Evolutionary conservation across 2,888 invertebrate genomes (phyloP).

Genomic region (Rutpela maculata): DNA sequence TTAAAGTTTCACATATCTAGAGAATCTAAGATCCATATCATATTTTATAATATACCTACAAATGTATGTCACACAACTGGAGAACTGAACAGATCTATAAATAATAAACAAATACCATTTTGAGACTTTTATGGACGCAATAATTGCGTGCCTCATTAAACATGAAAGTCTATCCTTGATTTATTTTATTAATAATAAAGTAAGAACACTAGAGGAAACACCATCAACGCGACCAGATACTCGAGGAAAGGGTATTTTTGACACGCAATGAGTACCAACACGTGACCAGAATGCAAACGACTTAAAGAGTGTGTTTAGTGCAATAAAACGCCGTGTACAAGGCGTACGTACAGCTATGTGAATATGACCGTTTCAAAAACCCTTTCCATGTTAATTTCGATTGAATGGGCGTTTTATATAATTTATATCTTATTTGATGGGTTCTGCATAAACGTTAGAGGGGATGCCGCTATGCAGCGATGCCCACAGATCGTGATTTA

Average conservation of each 20-base stretch:
- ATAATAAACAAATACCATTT: too few species aligned
- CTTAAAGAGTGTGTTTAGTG: slow-evolving; percentile 25
- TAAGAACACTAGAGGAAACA: not conserved
- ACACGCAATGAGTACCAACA: slow-evolving; percentile 29
- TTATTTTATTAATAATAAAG: slow-evolving; percentile 8
- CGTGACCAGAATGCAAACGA: slow-evolving; percentile 37
- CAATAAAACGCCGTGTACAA: slow-evolving; percentile 51
- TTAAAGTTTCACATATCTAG: too few species aligned
- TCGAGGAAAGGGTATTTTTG: slow-evolving; percentile 30
- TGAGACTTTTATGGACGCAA: not conserved
- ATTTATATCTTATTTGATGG: slow-evolving; percentile 34
- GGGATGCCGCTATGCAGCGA: not conserved
- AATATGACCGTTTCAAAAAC: slow-evolving; percentile 54
- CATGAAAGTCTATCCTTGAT: slow-evolving; percentile 18
- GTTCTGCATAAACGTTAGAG: slow-evolving; percentile 26
- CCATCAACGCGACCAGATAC: not conserved
- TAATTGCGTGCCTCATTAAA: not conserved
- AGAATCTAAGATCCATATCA: too few species aligned
- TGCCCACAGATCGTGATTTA: not conserved
- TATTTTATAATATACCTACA: too few species aligned
- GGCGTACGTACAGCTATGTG: slow-evolving; percentile 16
- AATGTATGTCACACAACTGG: too few species aligned
- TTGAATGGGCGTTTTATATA: slow-evolving; percentile 35
- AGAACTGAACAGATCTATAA: too few species aligned
- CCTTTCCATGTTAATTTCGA: slow-evolving; percentile 53